phyloP scores from a whole-genome alignment of 2,113 vertebrate genomes.

The Cettia cetti region DNA sequence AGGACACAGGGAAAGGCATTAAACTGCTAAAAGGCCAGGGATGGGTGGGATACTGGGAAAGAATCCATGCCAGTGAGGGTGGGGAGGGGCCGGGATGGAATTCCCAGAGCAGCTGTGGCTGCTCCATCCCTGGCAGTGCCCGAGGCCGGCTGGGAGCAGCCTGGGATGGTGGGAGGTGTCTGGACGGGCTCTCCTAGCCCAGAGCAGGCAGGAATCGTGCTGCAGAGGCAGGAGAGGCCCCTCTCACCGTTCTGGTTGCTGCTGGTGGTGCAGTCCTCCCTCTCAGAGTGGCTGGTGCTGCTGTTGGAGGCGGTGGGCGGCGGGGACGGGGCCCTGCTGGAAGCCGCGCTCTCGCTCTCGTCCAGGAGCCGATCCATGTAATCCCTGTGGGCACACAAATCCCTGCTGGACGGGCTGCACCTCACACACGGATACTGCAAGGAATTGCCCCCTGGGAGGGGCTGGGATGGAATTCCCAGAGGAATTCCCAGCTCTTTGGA shows the following conservation, averaged over 20 bases:
- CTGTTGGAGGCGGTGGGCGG: slow-evolving; percentile 88
- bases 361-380: slow-evolving; percentile 93
- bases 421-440: too few species aligned
- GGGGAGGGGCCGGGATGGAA: accelerated
- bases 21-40: background rate
- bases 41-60: background rate
- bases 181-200: accelerated
- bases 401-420: too few species aligned
- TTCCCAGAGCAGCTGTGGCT: background rate
- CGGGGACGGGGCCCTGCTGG: slow-evolving; percentile 84
- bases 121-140: background rate
- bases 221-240: too few species aligned
- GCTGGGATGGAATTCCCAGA: too few species aligned
- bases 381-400: slow-evolving; percentile 18
- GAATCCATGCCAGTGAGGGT: background rate
- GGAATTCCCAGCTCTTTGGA: background rate
- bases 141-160: background rate
- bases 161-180: background rate
- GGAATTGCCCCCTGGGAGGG: too few species aligned
- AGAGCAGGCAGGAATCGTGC: accelerated
- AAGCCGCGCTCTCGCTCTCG: slow-evolving; percentile 89
- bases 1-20: background rate
- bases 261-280: slow-evolving; percentile 76
- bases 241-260: slow-evolving; percentile 86
- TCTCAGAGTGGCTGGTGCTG: slow-evolving; percentile 87